Evolutionary conservation across 2,888 invertebrate species (phyloP).

Genomic region (Drosophila multiciliata): DNA sequence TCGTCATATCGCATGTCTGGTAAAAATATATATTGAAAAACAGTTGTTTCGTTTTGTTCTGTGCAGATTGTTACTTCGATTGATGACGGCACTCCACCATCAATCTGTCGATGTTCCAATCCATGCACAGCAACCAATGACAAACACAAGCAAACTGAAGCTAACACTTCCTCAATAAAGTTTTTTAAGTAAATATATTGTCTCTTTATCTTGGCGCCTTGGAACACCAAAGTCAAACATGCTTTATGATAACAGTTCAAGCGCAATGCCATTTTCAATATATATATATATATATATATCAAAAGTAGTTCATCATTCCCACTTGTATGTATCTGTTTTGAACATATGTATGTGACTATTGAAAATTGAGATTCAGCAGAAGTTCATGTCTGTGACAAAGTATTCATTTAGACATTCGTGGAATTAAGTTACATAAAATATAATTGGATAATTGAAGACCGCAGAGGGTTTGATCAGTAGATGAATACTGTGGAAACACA

Average conservation of each 20-base stretch:
- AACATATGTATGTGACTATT: background rate
- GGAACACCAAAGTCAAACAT: slow-evolving; percentile 17
- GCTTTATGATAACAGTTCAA: slow-evolving; percentile 45
- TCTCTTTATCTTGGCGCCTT: slow-evolving; percentile 36
- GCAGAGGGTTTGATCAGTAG: background rate
- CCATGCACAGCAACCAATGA: slow-evolving; percentile 31
- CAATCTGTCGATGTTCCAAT: slow-evolving; percentile 32
- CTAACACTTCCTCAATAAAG: slow-evolving; percentile 7
- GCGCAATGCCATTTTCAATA: slow-evolving; percentile 43
- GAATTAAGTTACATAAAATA: slow-evolving; percentile 4
- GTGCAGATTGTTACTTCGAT: slow-evolving; percentile 20
- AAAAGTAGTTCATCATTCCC: background rate
- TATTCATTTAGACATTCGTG: slow-evolving; percentile 2
- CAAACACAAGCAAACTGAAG: slow-evolving; percentile 6
- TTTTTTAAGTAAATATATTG: background rate
- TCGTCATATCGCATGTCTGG: slow-evolving; percentile 53
- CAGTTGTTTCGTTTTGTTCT: slow-evolving; percentile 14
- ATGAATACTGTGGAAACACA: background rate
- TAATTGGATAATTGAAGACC: background rate
- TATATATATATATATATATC: background rate
- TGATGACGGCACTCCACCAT: slow-evolving; percentile 19
- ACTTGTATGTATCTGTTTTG: background rate
- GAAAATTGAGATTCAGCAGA: slow-evolving; percentile 18
- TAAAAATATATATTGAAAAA: slow-evolving; percentile 24
- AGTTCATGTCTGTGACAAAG: slow-evolving; percentile 12